These are phyloP conservation scores for Coregonus sp. DNA, from an alignment of 2,797 vertebrate genomes.

Conservation along the genomic window DNA sequence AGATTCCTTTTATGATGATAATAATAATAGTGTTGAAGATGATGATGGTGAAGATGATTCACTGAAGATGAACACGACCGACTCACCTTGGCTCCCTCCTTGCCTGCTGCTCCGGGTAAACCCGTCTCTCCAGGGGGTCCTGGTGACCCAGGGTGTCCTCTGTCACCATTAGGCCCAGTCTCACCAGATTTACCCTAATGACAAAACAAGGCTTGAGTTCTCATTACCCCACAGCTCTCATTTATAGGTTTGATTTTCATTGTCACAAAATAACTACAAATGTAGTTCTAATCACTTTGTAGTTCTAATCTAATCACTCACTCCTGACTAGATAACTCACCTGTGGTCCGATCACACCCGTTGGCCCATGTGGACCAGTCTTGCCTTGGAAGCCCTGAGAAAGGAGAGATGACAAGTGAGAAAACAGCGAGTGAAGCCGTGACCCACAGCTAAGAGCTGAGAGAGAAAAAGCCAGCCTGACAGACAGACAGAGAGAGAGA, in stretches of 20 bases:
- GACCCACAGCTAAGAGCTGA: conserved; percentile 18
- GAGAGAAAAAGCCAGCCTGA: background rate
- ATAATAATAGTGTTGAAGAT: conserved; percentile 53
- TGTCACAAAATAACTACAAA: background rate
- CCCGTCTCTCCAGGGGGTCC: conserved; percentile 92
- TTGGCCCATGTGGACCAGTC: conserved; percentile 85
- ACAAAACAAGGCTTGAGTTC: background rate
- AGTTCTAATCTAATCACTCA: too few species aligned
- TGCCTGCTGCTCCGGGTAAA: conserved; percentile 87
- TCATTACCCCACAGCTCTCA: background rate
- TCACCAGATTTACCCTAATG: conserved; percentile 89
- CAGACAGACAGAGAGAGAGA: too few species aligned
- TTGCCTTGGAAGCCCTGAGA: conserved; percentile 91
- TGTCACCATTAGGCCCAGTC: conserved; percentile 85
- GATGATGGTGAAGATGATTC: background rate
- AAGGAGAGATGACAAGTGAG: conserved; percentile 29
- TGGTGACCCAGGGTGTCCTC: conserved; percentile 89
- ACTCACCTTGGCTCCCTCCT: conserved; percentile 89
- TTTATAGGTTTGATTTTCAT: background rate
- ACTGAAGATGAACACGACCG: background rate
- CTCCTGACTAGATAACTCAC: conserved; percentile 53
- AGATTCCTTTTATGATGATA: conserved; percentile 30
- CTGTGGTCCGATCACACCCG: conserved; percentile 91
- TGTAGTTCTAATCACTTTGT: background rate
- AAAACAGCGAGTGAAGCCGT: background rate